phyloP scores from a whole-genome alignment of 2,888 invertebrate genomes.

The Ormyrus pomaceus region DNA sequence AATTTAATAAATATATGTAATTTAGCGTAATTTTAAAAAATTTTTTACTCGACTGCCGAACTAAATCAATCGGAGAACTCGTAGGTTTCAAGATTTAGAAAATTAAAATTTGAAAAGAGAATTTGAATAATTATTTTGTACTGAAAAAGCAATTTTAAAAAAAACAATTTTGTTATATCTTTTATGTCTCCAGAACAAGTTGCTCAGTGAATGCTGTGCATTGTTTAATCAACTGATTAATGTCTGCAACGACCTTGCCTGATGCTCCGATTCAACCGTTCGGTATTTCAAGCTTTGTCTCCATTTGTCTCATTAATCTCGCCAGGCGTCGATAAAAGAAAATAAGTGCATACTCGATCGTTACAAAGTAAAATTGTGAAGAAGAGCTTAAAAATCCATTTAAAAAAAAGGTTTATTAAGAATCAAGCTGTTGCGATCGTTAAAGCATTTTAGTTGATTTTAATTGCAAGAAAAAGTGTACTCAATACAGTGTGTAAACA shows the following conservation, averaged over 20 bases:
- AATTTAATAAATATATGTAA: neutral
- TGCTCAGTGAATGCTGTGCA: neutral
- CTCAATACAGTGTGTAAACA: no score
- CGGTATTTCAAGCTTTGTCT: conserved; percentile 52
- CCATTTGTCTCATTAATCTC: conserved; percentile 32
- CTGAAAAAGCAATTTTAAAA: no score
- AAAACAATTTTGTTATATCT: no score
- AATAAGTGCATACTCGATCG: neutral
- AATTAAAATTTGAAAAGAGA: no score
- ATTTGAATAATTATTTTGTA: no score
- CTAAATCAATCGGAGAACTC: neutral
- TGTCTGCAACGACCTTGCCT: conserved; percentile 11
- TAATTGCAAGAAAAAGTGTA: no score
- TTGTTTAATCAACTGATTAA: conserved; percentile 31
- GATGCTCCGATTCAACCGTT: conserved; percentile 40
- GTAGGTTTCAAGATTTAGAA: neutral
- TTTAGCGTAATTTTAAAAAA: neutral
- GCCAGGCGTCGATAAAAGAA: conserved; percentile 9
- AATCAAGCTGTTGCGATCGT: no score
- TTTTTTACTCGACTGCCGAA: neutral
- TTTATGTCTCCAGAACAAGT: no score
- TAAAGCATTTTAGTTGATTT: no score
- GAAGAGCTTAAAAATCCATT: no score
- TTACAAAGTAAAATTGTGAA: no score
- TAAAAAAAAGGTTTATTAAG: no score